Base-by-base conservation (phyloP, 2,113 vertebrate species). In the Cololabis saira region DNA sequence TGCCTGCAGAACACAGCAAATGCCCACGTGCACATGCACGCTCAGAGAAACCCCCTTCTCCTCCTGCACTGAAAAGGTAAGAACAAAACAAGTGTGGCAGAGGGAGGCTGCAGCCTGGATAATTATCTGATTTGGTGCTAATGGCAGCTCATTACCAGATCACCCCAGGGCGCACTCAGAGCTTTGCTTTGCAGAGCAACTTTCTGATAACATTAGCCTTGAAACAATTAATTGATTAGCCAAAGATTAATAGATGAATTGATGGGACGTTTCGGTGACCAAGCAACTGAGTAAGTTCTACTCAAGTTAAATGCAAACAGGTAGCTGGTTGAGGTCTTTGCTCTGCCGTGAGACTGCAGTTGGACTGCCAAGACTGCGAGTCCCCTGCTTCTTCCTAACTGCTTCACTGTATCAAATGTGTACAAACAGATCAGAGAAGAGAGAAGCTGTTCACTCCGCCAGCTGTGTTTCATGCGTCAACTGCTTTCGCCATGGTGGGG, bases 71-170 rank as follows among this genome's bases (percentile, higher is more conserved):
- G n/a, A 27, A 40, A 68, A 67, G 45, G 19, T 68, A 42, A 67
- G 74, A 74, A 50, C 58, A 71, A 80, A 57, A 12, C 0, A 27
- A 55, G 70, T 2, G 6, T 10, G 41, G 45, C 41, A 51, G 17
- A 24, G 47, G 12, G 49, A 62, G 60, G 56, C 58, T 68, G 72
- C 59, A 64, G 62, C 41, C 59, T 24, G 52, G 58, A 78, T 80
- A 84, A 81, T 67, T 49, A 74, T 66, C 66, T 77, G 73, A 89
- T 86, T 80, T 78, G 63, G 51, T 43, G 49, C 61, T 81, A 83
- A 85, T 82, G 71, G 80, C 27, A 47, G 54, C 61, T 83, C 55
- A 80, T 88, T 84, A 78, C 27, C 50, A 43, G 43, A 78, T n/a
- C 62, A 67, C 77, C 72, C 62, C 21, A 1, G 69, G 82, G 45